phyloP scores from a whole-genome alignment of 2,888 invertebrate species.

The Bhutanitis thaidina region DNA sequence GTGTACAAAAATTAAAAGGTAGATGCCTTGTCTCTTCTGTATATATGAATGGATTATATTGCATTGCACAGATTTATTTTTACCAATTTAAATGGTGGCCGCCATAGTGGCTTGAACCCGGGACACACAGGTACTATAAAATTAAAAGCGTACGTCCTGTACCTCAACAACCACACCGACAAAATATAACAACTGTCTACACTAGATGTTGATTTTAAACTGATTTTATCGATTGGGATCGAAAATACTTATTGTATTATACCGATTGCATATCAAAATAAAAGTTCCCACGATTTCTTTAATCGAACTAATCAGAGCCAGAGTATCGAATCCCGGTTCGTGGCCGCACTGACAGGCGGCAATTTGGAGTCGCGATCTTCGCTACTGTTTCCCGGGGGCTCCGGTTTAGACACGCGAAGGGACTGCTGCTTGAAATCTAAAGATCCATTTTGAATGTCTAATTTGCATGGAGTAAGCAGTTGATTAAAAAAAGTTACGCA shows the following conservation, averaged over 20 bases:
- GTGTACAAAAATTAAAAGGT: too few relatives aligned
- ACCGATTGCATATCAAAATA: conserved; percentile 5
- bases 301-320: conserved; percentile 36
- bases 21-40: too few relatives aligned
- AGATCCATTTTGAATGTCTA: conserved; percentile 11
- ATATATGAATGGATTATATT: too few relatives aligned
- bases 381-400: conserved; percentile 56
- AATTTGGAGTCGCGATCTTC: conserved; percentile 47
- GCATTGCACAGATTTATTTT: too few relatives aligned
- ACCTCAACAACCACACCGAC: too few relatives aligned
- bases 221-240: too few relatives aligned
- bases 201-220: too few relatives aligned
- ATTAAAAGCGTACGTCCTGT: too few relatives aligned
- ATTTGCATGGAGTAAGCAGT: conserved; percentile 12
- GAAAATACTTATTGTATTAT: neutral
- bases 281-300: conserved; percentile 52
- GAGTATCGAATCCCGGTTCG: conserved; percentile 22
- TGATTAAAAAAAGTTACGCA: conserved; percentile 5
- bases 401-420: conserved; percentile 50
- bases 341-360: conserved; percentile 47
- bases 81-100: too few relatives aligned
- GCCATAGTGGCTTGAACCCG: too few relatives aligned
- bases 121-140: too few relatives aligned
- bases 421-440: conserved; percentile 8
- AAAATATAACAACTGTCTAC: too few relatives aligned